phyloP scores from a whole-genome alignment of 1,140 invertebrate genomes.

The Helicorthomorpha holstii region DNA sequence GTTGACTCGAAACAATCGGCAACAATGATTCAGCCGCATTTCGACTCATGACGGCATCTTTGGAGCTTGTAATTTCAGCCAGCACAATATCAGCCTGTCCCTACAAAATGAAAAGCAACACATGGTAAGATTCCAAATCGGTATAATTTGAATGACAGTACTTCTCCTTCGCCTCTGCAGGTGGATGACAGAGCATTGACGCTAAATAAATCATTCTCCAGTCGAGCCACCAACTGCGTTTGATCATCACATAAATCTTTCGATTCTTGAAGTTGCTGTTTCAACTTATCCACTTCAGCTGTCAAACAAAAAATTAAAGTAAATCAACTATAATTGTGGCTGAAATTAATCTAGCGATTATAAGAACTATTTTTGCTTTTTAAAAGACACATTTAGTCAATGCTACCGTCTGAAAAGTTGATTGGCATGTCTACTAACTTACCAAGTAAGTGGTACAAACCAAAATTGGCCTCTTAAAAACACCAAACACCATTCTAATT shows the following conservation, averaged over 20 bases:
- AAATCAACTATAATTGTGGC: no score
- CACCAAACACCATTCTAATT: no score
- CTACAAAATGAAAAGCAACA: not conserved
- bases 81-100: not conserved
- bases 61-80: not conserved
- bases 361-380: no score
- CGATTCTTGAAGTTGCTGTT: conserved; percentile 9
- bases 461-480: no score
- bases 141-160: conserved; percentile 7
- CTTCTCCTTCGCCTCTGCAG: conserved; percentile 30
- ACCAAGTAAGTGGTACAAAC: no score
- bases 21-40: conserved; percentile 23
- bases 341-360: no score
- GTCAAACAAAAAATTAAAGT: no score
- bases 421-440: no score
- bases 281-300: no score
- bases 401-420: no score
- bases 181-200: conserved; percentile 29
- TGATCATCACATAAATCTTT: conserved; percentile 19
- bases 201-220: conserved; percentile 30
- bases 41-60: not conserved
- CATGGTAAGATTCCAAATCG: not conserved
- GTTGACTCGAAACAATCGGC: conserved; percentile 29
- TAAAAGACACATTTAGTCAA: no score
- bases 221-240: conserved; percentile 26